Percentiles rank a stretch among this genome's conserved stretches.
These are phyloP conservation scores for Rhamphomyia laevipes DNA, from an alignment of 2,888 invertebrate species.

Conservation along the genomic window DNA sequence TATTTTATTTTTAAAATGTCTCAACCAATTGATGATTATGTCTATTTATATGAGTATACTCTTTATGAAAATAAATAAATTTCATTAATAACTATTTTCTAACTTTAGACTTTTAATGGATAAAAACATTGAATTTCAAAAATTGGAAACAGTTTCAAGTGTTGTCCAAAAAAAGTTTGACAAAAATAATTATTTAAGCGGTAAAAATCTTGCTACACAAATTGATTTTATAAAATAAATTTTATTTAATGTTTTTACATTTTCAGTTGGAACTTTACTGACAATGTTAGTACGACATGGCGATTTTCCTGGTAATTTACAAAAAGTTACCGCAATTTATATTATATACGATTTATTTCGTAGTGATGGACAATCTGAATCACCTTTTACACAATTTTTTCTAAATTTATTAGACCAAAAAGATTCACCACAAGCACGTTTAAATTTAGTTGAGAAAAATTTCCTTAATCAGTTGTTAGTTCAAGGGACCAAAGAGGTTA, in stretches of 20 bases:
- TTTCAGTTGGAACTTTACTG: conserved; percentile 47
- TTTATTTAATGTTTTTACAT: background rate
- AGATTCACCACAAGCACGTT: conserved; percentile 14
- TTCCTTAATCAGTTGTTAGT: conserved; percentile 58
- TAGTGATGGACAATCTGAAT: conserved; percentile 50
- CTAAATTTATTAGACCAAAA: conserved; percentile 49
- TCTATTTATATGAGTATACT: conserved; percentile 20
- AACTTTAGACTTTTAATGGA: conserved; percentile 33
- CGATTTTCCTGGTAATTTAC: conserved; percentile 53
- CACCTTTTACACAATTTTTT: conserved; percentile 62
- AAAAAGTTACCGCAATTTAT: conserved; percentile 55
- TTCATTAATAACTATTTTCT: background rate
- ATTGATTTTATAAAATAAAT: background rate
- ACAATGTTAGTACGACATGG: conserved; percentile 54
- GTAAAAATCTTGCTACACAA: conserved; percentile 14
- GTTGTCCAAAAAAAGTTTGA: conserved; percentile 70
- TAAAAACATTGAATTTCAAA: conserved; percentile 59
- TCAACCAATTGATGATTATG: conserved; percentile 18
- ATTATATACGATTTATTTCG: conserved; percentile 59
- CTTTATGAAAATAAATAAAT: background rate
- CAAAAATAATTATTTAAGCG: conserved; percentile 60
- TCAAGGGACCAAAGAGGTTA: conserved; percentile 58
- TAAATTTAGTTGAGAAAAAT: conserved; percentile 51
- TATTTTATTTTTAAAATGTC: no score
- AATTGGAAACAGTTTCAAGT: conserved; percentile 61